Base-by-base conservation (phyloP, 1,140 invertebrate species). In the Acromyrmex heyeri region DNA sequence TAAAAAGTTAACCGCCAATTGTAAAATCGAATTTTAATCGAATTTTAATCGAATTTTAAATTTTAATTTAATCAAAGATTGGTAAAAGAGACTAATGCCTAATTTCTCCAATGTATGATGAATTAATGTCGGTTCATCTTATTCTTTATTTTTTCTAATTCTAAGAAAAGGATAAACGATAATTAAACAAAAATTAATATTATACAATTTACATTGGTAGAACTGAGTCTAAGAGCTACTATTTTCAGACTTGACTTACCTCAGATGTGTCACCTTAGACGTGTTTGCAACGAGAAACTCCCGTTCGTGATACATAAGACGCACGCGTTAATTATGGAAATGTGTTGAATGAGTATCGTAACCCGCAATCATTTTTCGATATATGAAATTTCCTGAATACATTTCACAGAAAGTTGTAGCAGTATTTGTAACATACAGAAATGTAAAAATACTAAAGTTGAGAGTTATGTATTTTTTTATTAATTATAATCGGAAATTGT, bases 261-360 rank as follows among this genome's bases (percentile, higher is more conserved):
- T 50, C 48, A 50, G 48, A 50, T 5, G 0, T 16, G 4, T 0
- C 48, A 48, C 1, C 64, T 70, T 70, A 70, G 53, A 70, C 21
- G 18, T 48, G 7, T 3, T 48, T 3, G 57, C 30, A 69, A 81
- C 24, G 8, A 7, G 64, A 57, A 65, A 24, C 16, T 48, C 59
- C 34, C 24, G 44, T 14, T 24, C 10, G 8, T 38, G 30, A 1
- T 16, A 57, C 30, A 57, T 81, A 21, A 57, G 14, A 55, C n/a
- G 16, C n/a, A 27, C 27, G 44, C 14, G 7, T 55, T 81, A 57
- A 70, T 81, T 81, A 81, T 38, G 21, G 21, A 44, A 70, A n/a
- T 48, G 50, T 69, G 27, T 30, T 53, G 53, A 57, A 69, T 57
- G 38, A 14, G 38, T 53, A n/a, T 44, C 18, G 8, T 50, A 50